These are phyloP conservation scores for Pagrus major DNA, from an alignment of 2,113 vertebrate species.

Conservation along the genomic window DNA sequence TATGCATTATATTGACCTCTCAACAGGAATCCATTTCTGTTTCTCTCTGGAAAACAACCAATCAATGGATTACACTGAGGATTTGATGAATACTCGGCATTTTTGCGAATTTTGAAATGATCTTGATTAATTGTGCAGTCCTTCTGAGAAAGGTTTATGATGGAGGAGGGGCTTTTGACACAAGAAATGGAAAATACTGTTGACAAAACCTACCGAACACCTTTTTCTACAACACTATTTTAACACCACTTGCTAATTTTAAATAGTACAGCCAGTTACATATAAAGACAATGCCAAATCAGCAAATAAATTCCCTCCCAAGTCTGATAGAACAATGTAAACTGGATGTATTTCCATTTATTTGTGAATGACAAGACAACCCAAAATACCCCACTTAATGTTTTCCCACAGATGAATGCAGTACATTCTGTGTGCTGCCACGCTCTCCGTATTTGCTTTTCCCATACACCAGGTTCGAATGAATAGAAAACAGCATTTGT, in stretches of 20 bases:
- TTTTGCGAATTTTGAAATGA: too few species aligned
- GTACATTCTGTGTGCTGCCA: not conserved
- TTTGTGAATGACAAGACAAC: not conserved
- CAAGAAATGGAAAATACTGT: not conserved
- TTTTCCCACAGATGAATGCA: not conserved
- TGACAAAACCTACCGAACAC: not conserved
- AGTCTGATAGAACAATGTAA: not conserved
- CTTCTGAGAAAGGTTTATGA: too few species aligned
- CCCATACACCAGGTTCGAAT: not conserved
- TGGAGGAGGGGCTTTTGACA: not conserved
- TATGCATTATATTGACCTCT: not conserved
- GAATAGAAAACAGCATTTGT: constrained; percentile 2
- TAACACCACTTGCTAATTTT: not conserved
- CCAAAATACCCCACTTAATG: not conserved
- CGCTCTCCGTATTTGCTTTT: not conserved
- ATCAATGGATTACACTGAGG: too few species aligned
- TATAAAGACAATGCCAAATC: not conserved
- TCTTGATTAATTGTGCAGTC: too few species aligned
- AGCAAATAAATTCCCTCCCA: not conserved
- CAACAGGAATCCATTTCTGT: not conserved
- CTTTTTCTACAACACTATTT: too few species aligned
- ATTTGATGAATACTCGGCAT: too few species aligned
- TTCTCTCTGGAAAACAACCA: not conserved
- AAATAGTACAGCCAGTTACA: not conserved
- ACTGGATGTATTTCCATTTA: not conserved